A percentile compares a stretch with the other conserved stretches of the same genome.
Conservation (phyloP, 2,888 invertebrate genomes). For the Aleiodes alternator region DNA sequence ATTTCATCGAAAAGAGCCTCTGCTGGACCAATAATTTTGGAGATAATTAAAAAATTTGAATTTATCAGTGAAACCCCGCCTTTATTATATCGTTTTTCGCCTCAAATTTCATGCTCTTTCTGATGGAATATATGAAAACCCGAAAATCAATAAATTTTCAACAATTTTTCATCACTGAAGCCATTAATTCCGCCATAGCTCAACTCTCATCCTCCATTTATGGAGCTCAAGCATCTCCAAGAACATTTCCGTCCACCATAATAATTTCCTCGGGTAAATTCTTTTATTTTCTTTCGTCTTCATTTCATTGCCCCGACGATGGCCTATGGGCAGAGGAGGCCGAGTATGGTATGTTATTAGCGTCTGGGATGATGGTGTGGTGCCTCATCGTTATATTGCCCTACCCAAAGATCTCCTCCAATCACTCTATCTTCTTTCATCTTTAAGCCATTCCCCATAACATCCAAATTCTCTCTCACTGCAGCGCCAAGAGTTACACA, state of each 20-base stretch:
- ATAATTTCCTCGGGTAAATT: constrained; percentile 67
- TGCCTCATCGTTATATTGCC: constrained; percentile 73
- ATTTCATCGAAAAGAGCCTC: neutral
- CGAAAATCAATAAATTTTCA: neutral
- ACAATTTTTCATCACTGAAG: neutral
- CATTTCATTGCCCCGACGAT: constrained; percentile 72
- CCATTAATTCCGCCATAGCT: constrained; percentile 21
- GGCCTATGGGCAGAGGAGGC: constrained; percentile 72
- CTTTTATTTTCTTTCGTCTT: constrained; percentile 72
- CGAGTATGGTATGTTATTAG: constrained; percentile 75
- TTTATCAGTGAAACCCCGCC: neutral
- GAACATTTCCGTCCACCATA: constrained; percentile 72
- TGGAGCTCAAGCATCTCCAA: constrained; percentile 24
- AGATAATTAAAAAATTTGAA: no score
- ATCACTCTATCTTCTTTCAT: constrained; percentile 58
- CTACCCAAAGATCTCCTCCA: constrained; percentile 64
- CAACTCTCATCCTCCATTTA: constrained; percentile 28
- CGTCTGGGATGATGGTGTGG: constrained; percentile 68
- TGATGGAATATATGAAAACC: no score
- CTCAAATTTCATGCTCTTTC: no score
- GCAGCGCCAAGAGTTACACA: constrained; percentile 21
- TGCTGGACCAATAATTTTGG: neutral
- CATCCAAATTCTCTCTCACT: constrained; percentile 47
- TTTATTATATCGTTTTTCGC: no score
- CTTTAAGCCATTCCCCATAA: constrained; percentile 39